phyloP scores from a whole-genome alignment of 2,113 vertebrate genomes.

The Eubucco bourcierii region DNA sequence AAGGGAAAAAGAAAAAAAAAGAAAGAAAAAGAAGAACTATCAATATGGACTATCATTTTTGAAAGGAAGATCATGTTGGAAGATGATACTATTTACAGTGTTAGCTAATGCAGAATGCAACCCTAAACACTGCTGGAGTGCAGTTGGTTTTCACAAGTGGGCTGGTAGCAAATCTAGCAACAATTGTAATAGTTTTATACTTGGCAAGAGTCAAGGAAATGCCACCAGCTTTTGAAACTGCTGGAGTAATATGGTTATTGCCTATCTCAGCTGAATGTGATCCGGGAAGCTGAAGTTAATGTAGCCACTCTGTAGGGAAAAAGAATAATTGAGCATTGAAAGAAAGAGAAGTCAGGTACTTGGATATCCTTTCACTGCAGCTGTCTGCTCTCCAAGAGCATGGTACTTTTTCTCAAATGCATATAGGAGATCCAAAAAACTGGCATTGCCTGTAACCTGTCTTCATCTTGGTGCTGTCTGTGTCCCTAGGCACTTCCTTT shows the following conservation, averaged over 20 bases:
- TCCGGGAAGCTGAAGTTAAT: not conserved
- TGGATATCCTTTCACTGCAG: not conserved
- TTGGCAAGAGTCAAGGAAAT: not conserved
- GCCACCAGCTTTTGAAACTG: not conserved
- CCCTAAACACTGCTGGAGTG: not conserved
- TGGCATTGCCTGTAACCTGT: not conserved
- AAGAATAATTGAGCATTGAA: not conserved
- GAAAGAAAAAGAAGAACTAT: too few relatives aligned
- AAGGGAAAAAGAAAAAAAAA: too few relatives aligned
- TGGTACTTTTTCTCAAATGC: not conserved
- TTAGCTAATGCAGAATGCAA: not conserved
- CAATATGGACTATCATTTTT: not conserved
- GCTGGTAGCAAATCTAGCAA: not conserved
- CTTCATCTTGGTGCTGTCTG: not conserved
- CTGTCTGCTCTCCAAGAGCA: not conserved
- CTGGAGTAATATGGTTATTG: not conserved
- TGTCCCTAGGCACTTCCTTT: not conserved
- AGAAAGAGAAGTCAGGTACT: not conserved
- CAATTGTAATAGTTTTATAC: not conserved
- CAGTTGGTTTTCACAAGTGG: not conserved
- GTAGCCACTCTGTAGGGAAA: not conserved
- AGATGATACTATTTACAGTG: not conserved
- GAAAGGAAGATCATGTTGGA: not conserved
- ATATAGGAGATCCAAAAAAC: rapidly evolving
- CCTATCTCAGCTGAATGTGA: not conserved